Evolutionary conservation across 2,888 invertebrate species (phyloP), one percentile per base, ranked within the genome.

Genomic region (Sarcophaga caerulescens): DNA sequence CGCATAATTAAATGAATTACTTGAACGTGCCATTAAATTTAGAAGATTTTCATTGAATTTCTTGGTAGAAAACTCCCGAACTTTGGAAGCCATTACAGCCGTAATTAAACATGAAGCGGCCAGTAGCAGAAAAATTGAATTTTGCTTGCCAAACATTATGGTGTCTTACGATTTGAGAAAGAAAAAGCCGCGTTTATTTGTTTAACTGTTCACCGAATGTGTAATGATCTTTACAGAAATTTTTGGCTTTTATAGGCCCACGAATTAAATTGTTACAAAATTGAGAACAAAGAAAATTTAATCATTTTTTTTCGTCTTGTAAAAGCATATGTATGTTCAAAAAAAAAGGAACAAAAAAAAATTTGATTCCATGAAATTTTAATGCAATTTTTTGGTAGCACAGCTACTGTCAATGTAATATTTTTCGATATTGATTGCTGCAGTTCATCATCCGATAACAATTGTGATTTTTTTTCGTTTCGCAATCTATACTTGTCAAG

Each of bases 1-100:
- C 52, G 17, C 4, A 5, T 19, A 8, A 70, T 63, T 23, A 12
- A 19, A 1, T 2, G 19, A 5, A 79, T 65, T 52, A 14, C 23
- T 23, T 19, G 79, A 80, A 35, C 71, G 71, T 44, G 79, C 25
- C 19, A 80, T n/a, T 47, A 57, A 23, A 57, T 66, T 66, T 23
- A 80, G 44, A 5, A 80, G 8, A 57, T 65, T 65, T 6, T 3
- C 21, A 25, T 52, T n/a, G 3, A 35, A 52, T 65, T 25, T 57
- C 17, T 47, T 17, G 10, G 14, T 17, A 17, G 52, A 52, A 25
- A 70, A 52, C 25, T 47, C 60, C 5, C 59, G 73, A 35, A 35
- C 35, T 35, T 8, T 35, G 10, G 74, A 44, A 19, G 45, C 21
- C 3, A 35, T 35, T 25, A n/a, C 59, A n/a, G 71, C 59, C 11